Conservation (phyloP, 2,113 vertebrate genomes). For the Cyanoliseus patagonus region DNA sequence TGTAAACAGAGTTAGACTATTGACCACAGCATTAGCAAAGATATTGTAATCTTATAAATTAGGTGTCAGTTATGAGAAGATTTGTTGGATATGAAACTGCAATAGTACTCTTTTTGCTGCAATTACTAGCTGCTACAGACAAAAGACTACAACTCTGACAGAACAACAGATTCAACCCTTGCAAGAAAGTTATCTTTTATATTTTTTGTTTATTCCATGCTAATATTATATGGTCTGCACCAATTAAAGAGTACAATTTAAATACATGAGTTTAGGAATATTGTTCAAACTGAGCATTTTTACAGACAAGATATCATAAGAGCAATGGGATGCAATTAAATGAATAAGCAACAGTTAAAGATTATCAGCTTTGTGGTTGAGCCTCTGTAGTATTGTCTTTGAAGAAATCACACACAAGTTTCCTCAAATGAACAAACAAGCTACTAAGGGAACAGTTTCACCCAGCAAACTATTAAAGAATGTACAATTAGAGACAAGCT, state of each 20-base stretch:
- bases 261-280: not conserved
- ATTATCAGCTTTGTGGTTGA: not conserved
- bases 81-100: not conserved
- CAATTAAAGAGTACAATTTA: not conserved
- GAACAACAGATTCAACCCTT: not conserved
- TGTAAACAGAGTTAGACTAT: not conserved
- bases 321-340: not conserved
- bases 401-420: not conserved
- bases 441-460: not conserved
- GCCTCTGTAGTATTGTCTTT: not conserved
- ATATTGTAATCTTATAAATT: not conserved
- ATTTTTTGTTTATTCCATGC: not conserved
- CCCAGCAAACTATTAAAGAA: not conserved
- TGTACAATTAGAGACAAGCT: not conserved
- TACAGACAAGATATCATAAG: not conserved
- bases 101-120: not conserved
- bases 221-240: not conserved
- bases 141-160: not conserved
- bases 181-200: not conserved
- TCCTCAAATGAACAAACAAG: not conserved
- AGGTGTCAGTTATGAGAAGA: not conserved
- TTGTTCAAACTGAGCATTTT: not conserved
- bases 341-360: not conserved
- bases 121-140: not conserved
- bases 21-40: not conserved